These are phyloP conservation scores for Rhingia campestris DNA, from an alignment of 2,888 invertebrate species.

Conservation along the genomic window DNA sequence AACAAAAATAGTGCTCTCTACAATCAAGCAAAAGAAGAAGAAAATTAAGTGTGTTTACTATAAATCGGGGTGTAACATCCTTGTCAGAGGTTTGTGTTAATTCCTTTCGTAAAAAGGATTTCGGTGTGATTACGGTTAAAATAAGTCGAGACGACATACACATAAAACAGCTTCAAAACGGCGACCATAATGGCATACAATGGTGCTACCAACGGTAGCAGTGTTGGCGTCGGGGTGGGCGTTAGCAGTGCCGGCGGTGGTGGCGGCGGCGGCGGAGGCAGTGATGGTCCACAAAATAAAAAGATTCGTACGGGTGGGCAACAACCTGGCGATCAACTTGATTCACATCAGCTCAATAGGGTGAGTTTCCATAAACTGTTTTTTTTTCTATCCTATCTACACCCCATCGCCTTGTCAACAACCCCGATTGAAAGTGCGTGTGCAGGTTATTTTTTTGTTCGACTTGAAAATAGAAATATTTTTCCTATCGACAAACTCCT, in stretches of 20 bases:
- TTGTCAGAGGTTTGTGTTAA: background rate
- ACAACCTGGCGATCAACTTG: constrained; percentile 79
- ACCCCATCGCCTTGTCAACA: background rate
- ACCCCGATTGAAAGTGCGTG: too few relatives aligned
- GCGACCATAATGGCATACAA: constrained; percentile 81
- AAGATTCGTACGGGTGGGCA: constrained; percentile 82
- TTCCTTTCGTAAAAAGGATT: background rate
- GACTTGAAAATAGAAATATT: background rate
- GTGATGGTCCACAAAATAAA: constrained; percentile 82
- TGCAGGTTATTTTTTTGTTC: too few relatives aligned
- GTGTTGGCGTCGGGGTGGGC: constrained; percentile 80
- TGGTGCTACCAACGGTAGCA: constrained; percentile 75
- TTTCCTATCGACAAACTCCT: background rate
- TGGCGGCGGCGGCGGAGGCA: constrained; percentile 79
- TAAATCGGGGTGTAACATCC: background rate
- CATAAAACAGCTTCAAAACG: constrained; percentile 77
- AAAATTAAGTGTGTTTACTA: constrained; percentile 24
- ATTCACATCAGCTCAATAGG: constrained; percentile 81
- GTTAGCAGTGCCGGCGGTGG: constrained; percentile 79
- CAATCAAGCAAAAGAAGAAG: constrained; percentile 35
- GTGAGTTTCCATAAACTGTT: constrained; percentile 77
- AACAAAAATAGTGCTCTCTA: constrained; percentile 21
- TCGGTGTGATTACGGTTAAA: constrained; percentile 4
- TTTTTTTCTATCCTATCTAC: background rate
- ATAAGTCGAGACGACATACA: background rate